These are phyloP conservation scores for Brenthis hecate DNA, from an alignment of 2,888 invertebrate species.

Conservation along the genomic window DNA sequence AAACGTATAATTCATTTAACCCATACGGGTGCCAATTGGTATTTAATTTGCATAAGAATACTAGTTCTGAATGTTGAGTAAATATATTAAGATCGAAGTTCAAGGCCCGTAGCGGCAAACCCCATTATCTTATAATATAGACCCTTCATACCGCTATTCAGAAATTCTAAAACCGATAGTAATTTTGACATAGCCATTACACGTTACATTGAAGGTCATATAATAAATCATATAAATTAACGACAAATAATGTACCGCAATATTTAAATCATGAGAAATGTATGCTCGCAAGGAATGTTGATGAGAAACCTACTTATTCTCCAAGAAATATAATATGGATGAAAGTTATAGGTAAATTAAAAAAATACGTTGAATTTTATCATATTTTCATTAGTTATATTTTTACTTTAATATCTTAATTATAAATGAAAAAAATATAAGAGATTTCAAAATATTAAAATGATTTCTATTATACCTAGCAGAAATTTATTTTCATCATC, in stretches of 20 bases:
- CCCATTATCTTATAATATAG: conserved; percentile 14
- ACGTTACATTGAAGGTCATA: conserved; percentile 19
- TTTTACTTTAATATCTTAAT: background rate
- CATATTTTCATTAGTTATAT: background rate
- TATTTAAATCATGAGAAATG: conserved; percentile 26
- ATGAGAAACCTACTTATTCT: conserved; percentile 5
- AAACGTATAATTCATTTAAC: conserved; percentile 27
- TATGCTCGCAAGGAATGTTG: conserved; percentile 19
- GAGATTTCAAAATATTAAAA: too few relatives aligned
- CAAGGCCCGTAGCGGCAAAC: conserved; percentile 31
- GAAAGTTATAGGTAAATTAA: too few relatives aligned
- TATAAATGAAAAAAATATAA: too few relatives aligned
- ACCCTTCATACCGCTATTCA: conserved; percentile 22
- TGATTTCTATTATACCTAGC: background rate
- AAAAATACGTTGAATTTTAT: too few relatives aligned
- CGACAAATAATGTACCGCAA: conserved; percentile 27
- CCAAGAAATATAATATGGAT: conserved; percentile 11
- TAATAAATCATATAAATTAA: conserved; percentile 19
- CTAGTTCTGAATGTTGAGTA: conserved; percentile 30
- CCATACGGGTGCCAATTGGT: conserved; percentile 29
- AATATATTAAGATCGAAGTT: conserved; percentile 33
- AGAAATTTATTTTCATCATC: background rate
- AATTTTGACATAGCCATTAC: conserved; percentile 19
- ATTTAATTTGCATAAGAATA: conserved; percentile 33
- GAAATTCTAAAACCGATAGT: conserved; percentile 26